Evolutionary conservation across 2,888 invertebrate species (phyloP).

Genomic region (Cancer borealis): DNA sequence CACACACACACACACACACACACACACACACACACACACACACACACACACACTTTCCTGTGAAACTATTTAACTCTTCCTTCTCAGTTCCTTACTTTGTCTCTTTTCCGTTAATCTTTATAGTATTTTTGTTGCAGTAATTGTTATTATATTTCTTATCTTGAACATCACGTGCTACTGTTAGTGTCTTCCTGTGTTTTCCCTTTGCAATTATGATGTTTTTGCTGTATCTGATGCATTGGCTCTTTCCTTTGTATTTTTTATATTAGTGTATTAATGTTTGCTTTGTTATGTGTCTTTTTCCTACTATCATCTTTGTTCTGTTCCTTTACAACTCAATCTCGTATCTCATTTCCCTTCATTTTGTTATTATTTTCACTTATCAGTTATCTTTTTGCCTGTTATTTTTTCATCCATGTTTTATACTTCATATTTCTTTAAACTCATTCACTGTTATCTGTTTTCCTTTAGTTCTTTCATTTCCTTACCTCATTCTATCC

Average conservation of each 20-base stretch:
- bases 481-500: too few species aligned
- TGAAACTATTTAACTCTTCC: not conserved
- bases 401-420: not conserved
- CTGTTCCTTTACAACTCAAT: too few species aligned
- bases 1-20: slow-evolving; percentile 49
- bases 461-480: too few species aligned
- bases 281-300: too few species aligned
- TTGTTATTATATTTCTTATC: not conserved
- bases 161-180: not conserved
- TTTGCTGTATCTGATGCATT: not conserved
- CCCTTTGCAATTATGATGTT: not conserved
- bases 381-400: not conserved
- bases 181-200: not conserved
- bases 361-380: not conserved
- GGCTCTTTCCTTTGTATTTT: not conserved
- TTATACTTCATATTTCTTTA: too few species aligned
- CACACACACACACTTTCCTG: slow-evolving; percentile 16
- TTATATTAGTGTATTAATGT: not conserved
- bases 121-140: not conserved
- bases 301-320: too few species aligned
- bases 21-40: slow-evolving; percentile 32
- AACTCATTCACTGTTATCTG: too few species aligned
- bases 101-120: not conserved
- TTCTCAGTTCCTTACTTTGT: not conserved
- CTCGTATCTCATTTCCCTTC: too few species aligned